Evolutionary conservation across 1,140 invertebrate species (phyloP), one percentile per base, ranked within the genome.

Genomic region (Pinna nobilis): DNA sequence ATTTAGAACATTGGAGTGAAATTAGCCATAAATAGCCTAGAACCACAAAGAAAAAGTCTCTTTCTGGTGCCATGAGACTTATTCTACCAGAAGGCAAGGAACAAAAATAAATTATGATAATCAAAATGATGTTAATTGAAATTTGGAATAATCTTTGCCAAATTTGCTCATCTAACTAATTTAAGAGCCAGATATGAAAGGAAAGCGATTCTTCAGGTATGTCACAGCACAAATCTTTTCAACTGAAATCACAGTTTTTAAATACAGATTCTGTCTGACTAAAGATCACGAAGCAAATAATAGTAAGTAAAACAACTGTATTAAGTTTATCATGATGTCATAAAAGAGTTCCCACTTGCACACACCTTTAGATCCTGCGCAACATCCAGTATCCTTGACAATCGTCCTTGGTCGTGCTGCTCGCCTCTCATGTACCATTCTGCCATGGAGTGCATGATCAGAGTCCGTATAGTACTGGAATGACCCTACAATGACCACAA

Each of bases 391-490:
- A 99, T 99, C 32, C 97, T 90, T 0, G 97, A 97, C 2, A 99
- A 89, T 84, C 96, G 93, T 20, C 81, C 94, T 88, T 99, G 97
- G 89, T 99, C 97, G 82, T 94, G 93, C 77, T 83, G 84, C 41
- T 89, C 88, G 53, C 95, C 92, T 20, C 87, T 67, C 71, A 95
- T 91, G 87, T 98, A 99, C 96, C 97, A 99, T 66, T 99, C 97
- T 2, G 96, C 95, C 97, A 99, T 99, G 0, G 96, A 93, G 80
- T 97, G 95, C 94, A 98, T 98, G 37, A 98, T 95, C 50, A 97
- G 93, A 4, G 94, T 93, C 70, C 96, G 80, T 20, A 91, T 88
- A 6, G 85, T 86, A 59, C 80, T 86, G 15, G 88, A 84, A 74
- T 90, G 88, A 57, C 85, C 84, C 86, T 89, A 74, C 2, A 79